Percentiles rank a stretch among this genome's conserved stretches.
Conservation (phyloP, 2,113 vertebrate species). For the Reinhardtius hippoglossoides region DNA sequence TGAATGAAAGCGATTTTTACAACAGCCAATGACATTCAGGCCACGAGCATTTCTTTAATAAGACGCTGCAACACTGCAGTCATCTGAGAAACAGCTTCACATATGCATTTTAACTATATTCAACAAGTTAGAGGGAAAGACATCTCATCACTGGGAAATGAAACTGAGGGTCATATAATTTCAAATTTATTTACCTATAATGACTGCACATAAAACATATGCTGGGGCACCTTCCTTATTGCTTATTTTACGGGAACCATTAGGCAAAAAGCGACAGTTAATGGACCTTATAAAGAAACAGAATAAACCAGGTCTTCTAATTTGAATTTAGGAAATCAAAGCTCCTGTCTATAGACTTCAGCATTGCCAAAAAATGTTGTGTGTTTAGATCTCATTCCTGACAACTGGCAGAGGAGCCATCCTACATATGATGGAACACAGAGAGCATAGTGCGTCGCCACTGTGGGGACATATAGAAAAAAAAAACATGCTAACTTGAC, state of each 20-base stretch:
- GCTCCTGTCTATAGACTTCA: conserved; percentile 20
- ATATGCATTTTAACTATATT: conserved; percentile 16
- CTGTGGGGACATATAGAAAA: conserved; percentile 35
- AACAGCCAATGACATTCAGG: conserved; percentile 32
- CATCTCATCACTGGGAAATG: conserved; percentile 10
- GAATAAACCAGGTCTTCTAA: conserved; percentile 30
- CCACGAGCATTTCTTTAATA: not conserved
- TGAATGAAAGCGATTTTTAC: conserved; percentile 50
- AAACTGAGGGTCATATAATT: conserved; percentile 37
- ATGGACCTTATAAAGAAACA: conserved; percentile 41
- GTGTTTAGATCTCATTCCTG: conserved; percentile 45
- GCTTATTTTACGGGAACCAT: conserved; percentile 47
- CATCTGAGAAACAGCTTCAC: conserved; percentile 8
- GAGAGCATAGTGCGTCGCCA: conserved; percentile 6
- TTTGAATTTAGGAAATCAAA: conserved; percentile 43
- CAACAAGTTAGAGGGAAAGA: conserved; percentile 32
- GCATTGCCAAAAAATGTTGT: not conserved
- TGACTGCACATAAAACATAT: conserved; percentile 32
- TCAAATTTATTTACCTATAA: conserved; percentile 53
- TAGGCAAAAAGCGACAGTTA: conserved; percentile 39
- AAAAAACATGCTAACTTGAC: conserved; percentile 48
- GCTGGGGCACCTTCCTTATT: conserved; percentile 13
- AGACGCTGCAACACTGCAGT: too few species aligned
- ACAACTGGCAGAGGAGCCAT: conserved; percentile 40
- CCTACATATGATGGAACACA: conserved; percentile 35